Evolutionary conservation across 2,888 invertebrate species (phyloP), one percentile per base, ranked within the genome.

Genomic region (Criorhina ranunculi): DNA sequence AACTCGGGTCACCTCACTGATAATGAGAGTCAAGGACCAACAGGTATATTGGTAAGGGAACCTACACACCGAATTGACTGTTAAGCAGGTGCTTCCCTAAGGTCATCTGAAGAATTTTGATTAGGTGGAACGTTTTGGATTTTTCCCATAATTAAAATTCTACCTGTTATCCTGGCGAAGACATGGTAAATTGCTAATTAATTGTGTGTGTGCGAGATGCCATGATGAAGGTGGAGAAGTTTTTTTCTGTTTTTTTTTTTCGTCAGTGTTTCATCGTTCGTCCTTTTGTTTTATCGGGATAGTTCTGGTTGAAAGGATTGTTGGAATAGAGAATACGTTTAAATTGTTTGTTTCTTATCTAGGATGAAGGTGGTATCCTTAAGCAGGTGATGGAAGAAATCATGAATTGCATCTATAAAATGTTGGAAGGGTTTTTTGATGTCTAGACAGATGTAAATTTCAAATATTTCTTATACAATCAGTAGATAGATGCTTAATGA

Each of bases 71-170:
- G 17, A 77, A 77, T 67, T 62, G 35, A 31, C 15, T 62, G 78
- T 62, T 69, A 64, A 66, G 70, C 85, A 85, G 85, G 80, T 85
- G 85, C 70, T 51, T 70, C 5, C 70, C 44, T 24, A 8, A 17
- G 80, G 75, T 80, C 53, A 76, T 46, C 64, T 51, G 44, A 29
- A 29, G 85, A 85, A 85, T 85, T 85, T 85, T 80, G 85, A 80
- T 85, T 80, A 85, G 80, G 51, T 19, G 9, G 17, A 60, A 42
- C 31, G 69, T 31, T 80, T 31, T 51, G 83, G 51, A 85, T 60
- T 85, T 85, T 85, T 80, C 75, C 15, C 85, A 80, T 80, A 70
- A 80, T 85, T 85, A 76, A 85, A 85, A 80, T 85, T 85, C 85
- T 60, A 53, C 53, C 80, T 66, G 85, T 44, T 80, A 70, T 60